Percentiles rank a stretch among this genome's conserved stretches.
Evolutionary conservation across 2,113 vertebrate genomes (phyloP).

Genomic region (Engraulis encrasicolus): DNA sequence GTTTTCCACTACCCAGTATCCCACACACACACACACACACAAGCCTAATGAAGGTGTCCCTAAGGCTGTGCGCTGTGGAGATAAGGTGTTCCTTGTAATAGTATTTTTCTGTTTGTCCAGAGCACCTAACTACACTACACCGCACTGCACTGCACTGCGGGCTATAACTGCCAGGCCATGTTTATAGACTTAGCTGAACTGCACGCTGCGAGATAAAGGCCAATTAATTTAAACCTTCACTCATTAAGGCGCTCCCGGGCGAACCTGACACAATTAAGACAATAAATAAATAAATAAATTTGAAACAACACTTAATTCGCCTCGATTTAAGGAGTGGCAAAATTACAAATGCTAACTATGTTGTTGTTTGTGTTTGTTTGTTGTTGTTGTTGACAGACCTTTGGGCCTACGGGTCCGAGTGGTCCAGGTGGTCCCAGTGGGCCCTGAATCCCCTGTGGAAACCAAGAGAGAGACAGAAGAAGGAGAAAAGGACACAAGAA

Average conservation of each 20-base stretch:
- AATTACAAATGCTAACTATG: slow-evolving; percentile 52
- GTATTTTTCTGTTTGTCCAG: too few species aligned
- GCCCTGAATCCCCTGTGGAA: slow-evolving; percentile 63
- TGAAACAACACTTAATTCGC: not conserved
- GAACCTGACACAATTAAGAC: not conserved
- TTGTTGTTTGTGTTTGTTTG: slow-evolving; percentile 46
- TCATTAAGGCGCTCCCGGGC: not conserved
- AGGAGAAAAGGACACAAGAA: too few species aligned
- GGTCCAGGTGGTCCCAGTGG: slow-evolving; percentile 64
- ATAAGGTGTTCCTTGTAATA: too few species aligned
- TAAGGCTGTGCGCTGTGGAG: not conserved
- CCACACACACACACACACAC: slow-evolving; percentile 16
- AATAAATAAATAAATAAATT: too few species aligned
- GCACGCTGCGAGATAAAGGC: not conserved
- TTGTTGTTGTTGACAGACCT: slow-evolving; percentile 63
- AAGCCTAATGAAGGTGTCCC: slow-evolving; percentile 10
- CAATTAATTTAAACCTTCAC: not conserved
- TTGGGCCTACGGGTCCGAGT: slow-evolving; percentile 67
- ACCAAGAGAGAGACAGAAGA: slow-evolving; percentile 20
- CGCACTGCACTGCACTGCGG: too few species aligned
- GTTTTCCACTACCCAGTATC: too few species aligned
- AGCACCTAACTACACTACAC: too few species aligned
- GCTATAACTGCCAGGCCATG: not conserved
- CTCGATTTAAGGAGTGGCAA: slow-evolving; percentile 56
- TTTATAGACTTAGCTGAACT: not conserved